Percentiles rank a stretch among this genome's conserved stretches.
phyloP scores from a whole-genome alignment of 2,113 vertebrate species.

The Nibea albiflora region DNA sequence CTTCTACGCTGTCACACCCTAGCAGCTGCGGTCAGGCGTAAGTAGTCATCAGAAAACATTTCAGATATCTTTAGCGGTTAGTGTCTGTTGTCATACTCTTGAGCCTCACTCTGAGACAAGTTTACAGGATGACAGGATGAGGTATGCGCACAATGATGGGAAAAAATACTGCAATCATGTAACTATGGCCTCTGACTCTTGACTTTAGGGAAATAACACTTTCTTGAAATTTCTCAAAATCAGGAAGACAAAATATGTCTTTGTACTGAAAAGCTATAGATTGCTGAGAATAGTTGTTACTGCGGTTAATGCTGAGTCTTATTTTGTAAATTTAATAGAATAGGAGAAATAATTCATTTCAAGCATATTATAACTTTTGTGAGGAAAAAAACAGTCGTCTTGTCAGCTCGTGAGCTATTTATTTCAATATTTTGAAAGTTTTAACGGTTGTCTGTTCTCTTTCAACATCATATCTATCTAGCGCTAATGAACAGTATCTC shows the following conservation, averaged over 20 bases:
- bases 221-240: constrained; percentile 34
- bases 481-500: constrained; percentile 29
- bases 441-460: constrained; percentile 27
- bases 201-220: constrained; percentile 36
- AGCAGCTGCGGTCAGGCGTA: constrained; percentile 67
- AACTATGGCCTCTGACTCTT: constrained; percentile 17
- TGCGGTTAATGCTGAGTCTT: no score
- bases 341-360: not conserved
- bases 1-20: constrained; percentile 69
- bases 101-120: constrained; percentile 47
- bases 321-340: not conserved
- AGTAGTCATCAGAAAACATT: constrained; percentile 74
- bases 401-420: not conserved
- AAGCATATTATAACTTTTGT: not conserved
- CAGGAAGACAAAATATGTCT: not conserved
- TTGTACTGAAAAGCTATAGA: not conserved
- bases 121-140: constrained; percentile 61
- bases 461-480: constrained; percentile 43
- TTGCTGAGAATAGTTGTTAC: not conserved
- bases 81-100: constrained; percentile 59
- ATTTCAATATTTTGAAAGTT: not conserved
- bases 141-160: constrained; percentile 49
- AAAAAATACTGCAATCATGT: constrained; percentile 34
- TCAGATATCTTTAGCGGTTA: constrained; percentile 61
- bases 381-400: not conserved